These are phyloP conservation scores for Pharmacophagus antenor DNA, from an alignment of 2,888 invertebrate species.

Conservation along the genomic window DNA sequence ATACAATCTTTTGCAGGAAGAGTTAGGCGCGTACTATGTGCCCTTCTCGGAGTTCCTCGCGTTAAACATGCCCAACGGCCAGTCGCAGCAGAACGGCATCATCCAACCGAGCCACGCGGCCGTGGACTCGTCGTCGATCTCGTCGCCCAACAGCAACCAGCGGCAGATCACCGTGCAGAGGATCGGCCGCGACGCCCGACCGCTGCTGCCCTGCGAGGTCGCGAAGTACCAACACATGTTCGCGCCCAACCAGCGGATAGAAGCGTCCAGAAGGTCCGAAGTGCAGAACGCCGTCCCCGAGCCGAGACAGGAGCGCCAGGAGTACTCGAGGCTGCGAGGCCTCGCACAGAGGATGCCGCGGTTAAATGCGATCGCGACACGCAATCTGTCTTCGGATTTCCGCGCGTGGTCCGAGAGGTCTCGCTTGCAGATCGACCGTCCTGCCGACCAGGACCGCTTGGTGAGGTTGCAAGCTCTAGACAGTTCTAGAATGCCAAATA, in stretches of 20 bases:
- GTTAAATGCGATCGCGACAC: constrained; percentile 46
- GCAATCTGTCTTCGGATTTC: constrained; percentile 42
- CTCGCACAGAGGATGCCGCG: constrained; percentile 64
- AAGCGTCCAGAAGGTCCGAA: constrained; percentile 42
- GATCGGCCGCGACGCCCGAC: constrained; percentile 79
- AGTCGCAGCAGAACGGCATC: constrained; percentile 46
- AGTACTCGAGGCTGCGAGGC: constrained; percentile 54
- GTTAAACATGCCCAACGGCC: constrained; percentile 55
- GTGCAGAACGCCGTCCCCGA: constrained; percentile 52
- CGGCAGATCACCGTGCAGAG: constrained; percentile 80
- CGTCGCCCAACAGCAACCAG: constrained; percentile 44
- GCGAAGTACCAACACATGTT: constrained; percentile 73
- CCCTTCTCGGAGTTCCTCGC: constrained; percentile 68
- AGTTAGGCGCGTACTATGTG: constrained; percentile 69
- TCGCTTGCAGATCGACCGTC: constrained; percentile 46
- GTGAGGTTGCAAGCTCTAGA: constrained; percentile 59
- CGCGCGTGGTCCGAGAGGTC: constrained; percentile 56
- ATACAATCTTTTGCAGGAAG: constrained; percentile 53
- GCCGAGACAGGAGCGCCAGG: constrained; percentile 46
- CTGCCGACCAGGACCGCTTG: constrained; percentile 59
- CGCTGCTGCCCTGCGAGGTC: constrained; percentile 75
- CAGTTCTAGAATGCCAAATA: constrained; percentile 50
- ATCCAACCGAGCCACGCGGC: constrained; percentile 46
- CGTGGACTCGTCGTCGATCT: constrained; percentile 42
- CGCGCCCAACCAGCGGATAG: constrained; percentile 44